Base-by-base conservation (phyloP, 2,888 invertebrate species). In the Pocota personata region DNA sequence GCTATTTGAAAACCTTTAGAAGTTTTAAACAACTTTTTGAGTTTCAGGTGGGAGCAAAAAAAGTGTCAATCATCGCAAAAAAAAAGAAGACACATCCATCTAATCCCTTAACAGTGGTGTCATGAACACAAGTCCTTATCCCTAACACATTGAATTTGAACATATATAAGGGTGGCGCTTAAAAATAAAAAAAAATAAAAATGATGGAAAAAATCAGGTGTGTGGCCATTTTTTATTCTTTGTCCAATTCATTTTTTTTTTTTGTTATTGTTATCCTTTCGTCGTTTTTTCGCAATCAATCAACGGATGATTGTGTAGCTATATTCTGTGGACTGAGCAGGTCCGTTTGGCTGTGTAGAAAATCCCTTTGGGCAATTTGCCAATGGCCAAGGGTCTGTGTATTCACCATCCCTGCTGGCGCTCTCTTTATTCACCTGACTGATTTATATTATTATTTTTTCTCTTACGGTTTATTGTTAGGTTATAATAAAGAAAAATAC, bases 341-440 rank as follows among this genome's bases (percentile, higher is more conserved):
- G 75, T 86, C 75, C 48, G 71, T 84, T 58, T 67, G 66, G 76
- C 52, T 58, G 30, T 66, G 67, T 24, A 64, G 24, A 32, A 57
- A 67, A 79, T 72, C 60, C 77, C 43, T 77, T 77, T 86, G 64
- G 86, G 86, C 86, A 82, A 86, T 76, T 86, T 82, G 80, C 86
- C 86, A 86, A 67, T 72, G 76, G 86, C 64, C 66, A 40, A 66
- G 64, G 79, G 60, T 80, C 73, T 64, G 52, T 66, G 35, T 46
- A 60, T 72, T 72, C 50, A 32, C 52, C 19, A 37, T 8, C 27
- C 16, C 14, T 12, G 52, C 27, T 12, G 16, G 48, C 43, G 12
- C 40, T 46, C 30, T 66, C 43, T 84, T 80, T 80, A 71, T 86
- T 86, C 76, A 82, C 82, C 82, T 86, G 86, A 80, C 76, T 86